Conservation (phyloP, 2,113 vertebrate genomes). For the Apus apus region DNA sequence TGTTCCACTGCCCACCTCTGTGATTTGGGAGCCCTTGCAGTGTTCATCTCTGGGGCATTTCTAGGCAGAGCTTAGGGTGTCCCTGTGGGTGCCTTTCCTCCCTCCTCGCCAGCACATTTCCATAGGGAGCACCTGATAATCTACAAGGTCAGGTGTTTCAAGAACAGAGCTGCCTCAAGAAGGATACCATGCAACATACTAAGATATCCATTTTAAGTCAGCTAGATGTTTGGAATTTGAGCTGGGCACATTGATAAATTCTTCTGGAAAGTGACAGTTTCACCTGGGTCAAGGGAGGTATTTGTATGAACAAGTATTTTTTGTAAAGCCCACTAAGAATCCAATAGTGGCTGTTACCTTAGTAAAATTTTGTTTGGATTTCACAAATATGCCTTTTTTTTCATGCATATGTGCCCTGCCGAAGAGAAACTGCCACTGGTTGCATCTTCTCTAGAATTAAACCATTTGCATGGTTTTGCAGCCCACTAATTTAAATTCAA, state of each 20-base stretch:
- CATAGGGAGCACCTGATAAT: fast-evolving
- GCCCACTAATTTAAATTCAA: background rate
- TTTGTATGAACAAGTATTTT: background rate
- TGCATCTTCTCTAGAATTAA: background rate
- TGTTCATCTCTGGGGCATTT: fast-evolving
- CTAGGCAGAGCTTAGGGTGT: background rate
- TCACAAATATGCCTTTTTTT: background rate
- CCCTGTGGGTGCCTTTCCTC: background rate
- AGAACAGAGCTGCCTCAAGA: background rate
- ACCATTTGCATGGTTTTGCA: background rate
- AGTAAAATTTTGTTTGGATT: background rate
- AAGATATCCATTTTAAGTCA: background rate
- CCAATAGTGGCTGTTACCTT: background rate
- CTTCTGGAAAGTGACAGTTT: background rate
- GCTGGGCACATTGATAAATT: background rate
- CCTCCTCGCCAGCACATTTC: background rate
- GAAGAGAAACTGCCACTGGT: background rate
- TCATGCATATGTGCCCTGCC: background rate
- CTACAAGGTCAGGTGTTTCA: background rate
- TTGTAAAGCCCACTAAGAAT: background rate
- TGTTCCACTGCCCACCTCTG: fast-evolving
- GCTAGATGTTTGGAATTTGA: background rate
- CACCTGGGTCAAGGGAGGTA: background rate
- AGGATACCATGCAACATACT: fast-evolving
- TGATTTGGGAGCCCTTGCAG: background rate